Conservation (phyloP, 2,113 vertebrate species). For the Cranoglanis bouderius region DNA sequence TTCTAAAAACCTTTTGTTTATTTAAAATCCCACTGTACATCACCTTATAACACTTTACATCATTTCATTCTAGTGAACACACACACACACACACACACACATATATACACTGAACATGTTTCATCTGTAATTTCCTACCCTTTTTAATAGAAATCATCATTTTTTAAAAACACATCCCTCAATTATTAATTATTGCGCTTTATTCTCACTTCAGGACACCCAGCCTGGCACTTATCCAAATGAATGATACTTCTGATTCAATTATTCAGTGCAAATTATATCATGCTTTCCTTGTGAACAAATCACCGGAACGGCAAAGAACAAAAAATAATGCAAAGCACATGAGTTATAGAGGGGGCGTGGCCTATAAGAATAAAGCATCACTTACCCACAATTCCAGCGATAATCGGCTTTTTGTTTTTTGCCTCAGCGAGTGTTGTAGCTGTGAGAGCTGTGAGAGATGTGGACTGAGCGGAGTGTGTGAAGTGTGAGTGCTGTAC, state of each 20-base stretch:
- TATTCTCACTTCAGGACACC: neutral
- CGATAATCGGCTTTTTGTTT: neutral
- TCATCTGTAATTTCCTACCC: neutral
- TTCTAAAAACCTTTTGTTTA: neutral
- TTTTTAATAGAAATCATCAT: neutral
- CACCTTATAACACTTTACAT: neutral
- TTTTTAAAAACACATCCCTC: neutral
- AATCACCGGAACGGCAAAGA: neutral
- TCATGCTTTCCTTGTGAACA: neutral
- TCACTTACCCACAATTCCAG: slow-evolving; percentile 20
- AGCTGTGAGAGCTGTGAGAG: neutral
- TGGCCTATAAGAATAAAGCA: neutral
- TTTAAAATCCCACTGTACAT: neutral
- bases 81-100: neutral
- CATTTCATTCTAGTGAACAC: neutral
- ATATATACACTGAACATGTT: neutral
- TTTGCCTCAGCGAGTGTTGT: neutral
- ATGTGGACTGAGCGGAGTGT: slow-evolving; percentile 22
- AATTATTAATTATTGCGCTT: neutral
- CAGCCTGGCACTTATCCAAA: neutral
- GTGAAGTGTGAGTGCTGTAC: slow-evolving; percentile 15
- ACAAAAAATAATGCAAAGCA: neutral
- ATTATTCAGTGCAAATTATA: neutral
- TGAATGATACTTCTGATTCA: neutral
- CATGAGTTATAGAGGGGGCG: neutral